phyloP scores from a whole-genome alignment of 2,797 vertebrate species.

The Kryptolebias ocellatus region DNA sequence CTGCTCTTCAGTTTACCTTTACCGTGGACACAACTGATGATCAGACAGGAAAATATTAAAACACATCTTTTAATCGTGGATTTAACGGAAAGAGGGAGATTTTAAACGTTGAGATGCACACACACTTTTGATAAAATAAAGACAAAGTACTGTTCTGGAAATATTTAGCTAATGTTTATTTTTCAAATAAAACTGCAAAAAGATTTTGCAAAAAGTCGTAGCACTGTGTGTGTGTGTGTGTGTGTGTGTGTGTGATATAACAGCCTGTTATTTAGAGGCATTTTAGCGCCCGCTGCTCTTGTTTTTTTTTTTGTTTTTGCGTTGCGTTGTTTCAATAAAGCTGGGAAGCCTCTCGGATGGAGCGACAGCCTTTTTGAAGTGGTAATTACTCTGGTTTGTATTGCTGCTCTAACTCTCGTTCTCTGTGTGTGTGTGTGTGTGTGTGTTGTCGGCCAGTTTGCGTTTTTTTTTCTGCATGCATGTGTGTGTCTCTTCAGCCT shows the following conservation, averaged over 20 bases:
- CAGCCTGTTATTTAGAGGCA: slow-evolving; percentile 60
- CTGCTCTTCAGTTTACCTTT: neutral
- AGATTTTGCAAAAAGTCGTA: slow-evolving; percentile 15
- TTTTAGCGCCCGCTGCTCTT: slow-evolving; percentile 65
- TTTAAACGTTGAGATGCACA: slow-evolving; percentile 19
- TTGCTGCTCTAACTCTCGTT: slow-evolving; percentile 30
- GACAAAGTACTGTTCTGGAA: slow-evolving; percentile 47
- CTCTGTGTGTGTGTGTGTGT: slow-evolving; percentile 18
- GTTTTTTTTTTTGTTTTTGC: slow-evolving; percentile 39
- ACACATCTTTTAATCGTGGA: neutral
- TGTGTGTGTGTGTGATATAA: slow-evolving; percentile 25
- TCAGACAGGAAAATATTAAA: slow-evolving; percentile 8
- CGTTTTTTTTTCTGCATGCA: slow-evolving; percentile 16
- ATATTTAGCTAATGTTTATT: slow-evolving; percentile 69
- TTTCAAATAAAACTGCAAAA: slow-evolving; percentile 70
- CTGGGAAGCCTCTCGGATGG: slow-evolving; percentile 65
- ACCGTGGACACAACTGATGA: neutral
- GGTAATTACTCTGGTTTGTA: slow-evolving; percentile 77
- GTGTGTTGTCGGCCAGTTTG: slow-evolving; percentile 33
- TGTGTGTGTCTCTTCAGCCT: slow-evolving; percentile 16
- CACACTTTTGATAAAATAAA: slow-evolving; percentile 71
- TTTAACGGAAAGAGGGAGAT: slow-evolving; percentile 7
- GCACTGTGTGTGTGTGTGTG: slow-evolving; percentile 15
- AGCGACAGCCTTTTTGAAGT: slow-evolving; percentile 73
- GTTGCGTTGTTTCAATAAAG: slow-evolving; percentile 76